Evolutionary conservation across 2,113 vertebrate species (phyloP).

Genomic region (Apus apus): DNA sequence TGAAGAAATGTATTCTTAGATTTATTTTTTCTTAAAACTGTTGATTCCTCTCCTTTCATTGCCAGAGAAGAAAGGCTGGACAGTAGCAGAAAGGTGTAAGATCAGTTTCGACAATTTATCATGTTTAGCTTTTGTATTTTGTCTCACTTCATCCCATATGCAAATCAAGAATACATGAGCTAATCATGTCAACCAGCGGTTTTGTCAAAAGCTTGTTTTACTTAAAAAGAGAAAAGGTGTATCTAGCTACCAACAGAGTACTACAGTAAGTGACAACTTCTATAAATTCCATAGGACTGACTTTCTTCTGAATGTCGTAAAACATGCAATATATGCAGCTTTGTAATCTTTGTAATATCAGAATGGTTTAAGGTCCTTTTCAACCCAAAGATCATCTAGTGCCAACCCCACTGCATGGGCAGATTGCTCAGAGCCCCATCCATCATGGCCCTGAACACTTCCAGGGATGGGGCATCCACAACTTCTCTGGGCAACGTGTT

Average conservation of each 20-base stretch:
- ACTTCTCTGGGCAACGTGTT: too few species aligned
- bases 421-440: too few species aligned
- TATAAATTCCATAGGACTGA: not conserved
- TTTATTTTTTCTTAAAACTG: not conserved
- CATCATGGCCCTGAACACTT: too few species aligned
- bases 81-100: not conserved
- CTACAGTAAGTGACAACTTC: not conserved
- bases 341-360: not conserved
- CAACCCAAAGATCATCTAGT: too few species aligned
- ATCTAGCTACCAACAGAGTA: not conserved
- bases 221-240: not conserved
- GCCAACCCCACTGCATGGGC: too few species aligned
- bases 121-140: not conserved
- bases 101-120: not conserved
- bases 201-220: not conserved
- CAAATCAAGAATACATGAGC: not conserved
- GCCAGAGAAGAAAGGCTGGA: not conserved
- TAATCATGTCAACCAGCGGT: not conserved
- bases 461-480: too few species aligned
- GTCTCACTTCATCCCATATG: not conserved
- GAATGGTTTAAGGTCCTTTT: too few species aligned
- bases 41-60: not conserved
- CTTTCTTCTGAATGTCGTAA: not conserved
- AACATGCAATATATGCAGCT: rapidly evolving
- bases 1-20: not conserved